Conservation (phyloP, 2,797 vertebrate genomes). For the Falco cherrug region DNA sequence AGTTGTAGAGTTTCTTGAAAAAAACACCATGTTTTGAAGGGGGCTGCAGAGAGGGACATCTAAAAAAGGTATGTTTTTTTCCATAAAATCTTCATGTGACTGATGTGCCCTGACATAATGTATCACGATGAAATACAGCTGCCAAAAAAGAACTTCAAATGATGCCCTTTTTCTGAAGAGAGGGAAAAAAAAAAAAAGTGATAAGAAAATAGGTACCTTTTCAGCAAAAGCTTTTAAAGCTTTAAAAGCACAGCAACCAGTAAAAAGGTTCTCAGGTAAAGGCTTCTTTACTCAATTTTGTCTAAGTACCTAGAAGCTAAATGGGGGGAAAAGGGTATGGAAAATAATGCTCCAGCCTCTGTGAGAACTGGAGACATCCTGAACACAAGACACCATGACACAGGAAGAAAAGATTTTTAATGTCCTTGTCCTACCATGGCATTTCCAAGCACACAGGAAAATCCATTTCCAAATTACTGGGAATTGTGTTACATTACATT, state of each 20-base stretch:
- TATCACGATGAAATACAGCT: conserved; percentile 64
- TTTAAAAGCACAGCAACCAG: conserved; percentile 55
- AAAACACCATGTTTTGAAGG: conserved; percentile 26
- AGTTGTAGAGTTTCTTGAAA: conserved; percentile 3
- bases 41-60: conserved; percentile 7
- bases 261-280: conserved; percentile 65
- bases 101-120: conserved; percentile 75
- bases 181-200: not conserved
- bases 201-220: conserved; percentile 70
- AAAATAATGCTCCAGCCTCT: conserved; percentile 58
- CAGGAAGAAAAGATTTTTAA: conserved; percentile 22
- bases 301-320: conserved; percentile 64
- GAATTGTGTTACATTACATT: not conserved
- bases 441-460: not conserved
- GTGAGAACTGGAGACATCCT: not conserved
- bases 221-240: conserved; percentile 70
- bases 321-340: conserved; percentile 50
- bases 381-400: not conserved
- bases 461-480: not conserved
- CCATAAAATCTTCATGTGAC: conserved; percentile 72
- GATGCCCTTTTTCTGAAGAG: conserved; percentile 32
- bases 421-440: not conserved
- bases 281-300: conserved; percentile 65
- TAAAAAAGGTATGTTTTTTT: conserved; percentile 27
- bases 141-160: conserved; percentile 63